A percentile compares a stretch with the other conserved stretches of the same genome.
Conservation (phyloP, 2,888 invertebrate genomes). For the Drosophila tanythrix region DNA sequence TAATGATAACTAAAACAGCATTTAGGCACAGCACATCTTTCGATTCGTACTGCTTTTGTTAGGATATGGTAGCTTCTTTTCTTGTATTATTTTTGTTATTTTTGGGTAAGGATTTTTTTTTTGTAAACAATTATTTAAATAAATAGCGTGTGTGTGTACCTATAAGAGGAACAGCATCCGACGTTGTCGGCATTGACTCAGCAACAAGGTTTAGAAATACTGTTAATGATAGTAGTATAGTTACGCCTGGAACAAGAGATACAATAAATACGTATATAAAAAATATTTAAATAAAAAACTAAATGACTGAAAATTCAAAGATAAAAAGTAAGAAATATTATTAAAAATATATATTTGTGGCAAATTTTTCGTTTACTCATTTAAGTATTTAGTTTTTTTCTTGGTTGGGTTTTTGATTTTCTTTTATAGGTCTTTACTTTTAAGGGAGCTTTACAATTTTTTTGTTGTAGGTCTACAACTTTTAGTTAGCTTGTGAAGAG, state of each 20-base stretch:
- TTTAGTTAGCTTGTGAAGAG: slow-evolving; percentile 38
- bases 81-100: slow-evolving; percentile 11
- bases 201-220: slow-evolving; percentile 99
- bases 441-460: slow-evolving; percentile 23
- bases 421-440: slow-evolving; percentile 33
- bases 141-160: slow-evolving; percentile 86
- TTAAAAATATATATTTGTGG: slow-evolving; percentile 35
- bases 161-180: slow-evolving; percentile 93
- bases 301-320: slow-evolving; percentile 68
- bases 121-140: slow-evolving; percentile 33
- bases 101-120: slow-evolving; percentile 6
- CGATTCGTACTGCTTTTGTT: slow-evolving; percentile 15
- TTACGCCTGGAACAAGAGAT: slow-evolving; percentile 92
- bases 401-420: slow-evolving; percentile 15
- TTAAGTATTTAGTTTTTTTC: slow-evolving; percentile 41
- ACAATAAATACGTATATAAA: slow-evolving; percentile 75
- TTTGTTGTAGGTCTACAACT: slow-evolving; percentile 39
- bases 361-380: slow-evolving; percentile 42
- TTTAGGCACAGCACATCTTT: slow-evolving; percentile 62
- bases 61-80: slow-evolving; percentile 25
- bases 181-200: slow-evolving; percentile 96
- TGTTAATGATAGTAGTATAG: slow-evolving; percentile 98
- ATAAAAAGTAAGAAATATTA: slow-evolving; percentile 62
- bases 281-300: slow-evolving; percentile 74
- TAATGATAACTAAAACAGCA: slow-evolving; percentile 80